These are phyloP conservation scores for Proteles cristata DNA, from an alignment of 2,113 vertebrate species.

Conservation along the genomic window DNA sequence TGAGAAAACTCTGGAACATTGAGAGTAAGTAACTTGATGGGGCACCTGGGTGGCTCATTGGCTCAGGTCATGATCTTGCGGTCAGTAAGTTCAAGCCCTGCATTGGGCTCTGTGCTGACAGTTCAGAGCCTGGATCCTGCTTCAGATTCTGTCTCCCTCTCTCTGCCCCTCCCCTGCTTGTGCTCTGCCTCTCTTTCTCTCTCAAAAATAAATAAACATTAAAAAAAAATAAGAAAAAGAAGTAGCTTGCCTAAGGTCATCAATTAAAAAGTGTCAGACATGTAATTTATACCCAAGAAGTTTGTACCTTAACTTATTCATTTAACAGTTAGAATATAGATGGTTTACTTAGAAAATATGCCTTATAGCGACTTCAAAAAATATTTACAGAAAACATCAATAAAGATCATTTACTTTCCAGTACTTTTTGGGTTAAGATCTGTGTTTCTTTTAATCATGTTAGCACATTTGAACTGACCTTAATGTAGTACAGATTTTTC, in stretches of 20 bases:
- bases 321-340: background rate
- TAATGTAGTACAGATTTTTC: background rate
- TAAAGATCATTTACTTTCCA: background rate
- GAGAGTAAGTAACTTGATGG: background rate
- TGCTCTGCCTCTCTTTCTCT: no score
- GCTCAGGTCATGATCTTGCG: no score
- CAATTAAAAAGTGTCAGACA: background rate
- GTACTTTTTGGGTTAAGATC: conserved; percentile 4
- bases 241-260: background rate
- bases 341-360: background rate
- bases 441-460: conserved; percentile 26
- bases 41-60: no score
- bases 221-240: background rate
- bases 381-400: conserved; percentile 28
- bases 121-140: no score
- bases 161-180: no score
- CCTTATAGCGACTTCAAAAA: background rate
- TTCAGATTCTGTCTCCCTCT: no score
- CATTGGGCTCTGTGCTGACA: no score
- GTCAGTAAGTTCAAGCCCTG: no score
- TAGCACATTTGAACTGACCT: background rate
- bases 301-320: background rate
- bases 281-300: background rate
- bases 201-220: no score
- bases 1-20: background rate